These are phyloP conservation scores for Tipula lateralis DNA, from an alignment of 2,888 invertebrate genomes.

Conservation along the genomic window DNA sequence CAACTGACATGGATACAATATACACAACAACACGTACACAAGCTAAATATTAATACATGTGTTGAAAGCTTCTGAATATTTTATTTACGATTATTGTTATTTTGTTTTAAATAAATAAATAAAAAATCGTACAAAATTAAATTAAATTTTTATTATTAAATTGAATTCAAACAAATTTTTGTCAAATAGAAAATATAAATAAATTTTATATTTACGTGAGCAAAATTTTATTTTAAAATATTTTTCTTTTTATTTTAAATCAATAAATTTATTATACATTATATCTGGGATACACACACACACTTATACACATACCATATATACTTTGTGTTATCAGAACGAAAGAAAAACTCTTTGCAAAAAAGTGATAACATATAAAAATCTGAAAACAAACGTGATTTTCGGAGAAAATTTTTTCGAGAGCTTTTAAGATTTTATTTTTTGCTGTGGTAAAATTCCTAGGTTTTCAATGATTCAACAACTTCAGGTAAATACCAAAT, in stretches of 20 bases:
- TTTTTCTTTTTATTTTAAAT: background rate
- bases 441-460: background rate
- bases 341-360: background rate
- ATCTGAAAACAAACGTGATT: background rate
- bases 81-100: background rate
- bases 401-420: background rate
- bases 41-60: background rate
- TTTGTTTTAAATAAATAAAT: background rate
- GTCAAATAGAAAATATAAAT: background rate
- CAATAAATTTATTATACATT: conserved; percentile 5
- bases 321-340: background rate
- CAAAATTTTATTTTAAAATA: background rate
- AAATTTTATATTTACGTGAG: conserved; percentile 7
- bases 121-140: background rate
- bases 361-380: background rate
- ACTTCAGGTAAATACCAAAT: background rate
- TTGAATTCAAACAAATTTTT: background rate
- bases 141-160: conserved; percentile 11
- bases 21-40: background rate
- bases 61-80: background rate
- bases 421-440: background rate
- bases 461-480: background rate
- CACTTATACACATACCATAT: background rate
- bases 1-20: background rate
- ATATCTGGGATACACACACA: background rate